phyloP scores from a whole-genome alignment of 2,113 vertebrate species.

The Poeciliopsis turrubarensis region DNA sequence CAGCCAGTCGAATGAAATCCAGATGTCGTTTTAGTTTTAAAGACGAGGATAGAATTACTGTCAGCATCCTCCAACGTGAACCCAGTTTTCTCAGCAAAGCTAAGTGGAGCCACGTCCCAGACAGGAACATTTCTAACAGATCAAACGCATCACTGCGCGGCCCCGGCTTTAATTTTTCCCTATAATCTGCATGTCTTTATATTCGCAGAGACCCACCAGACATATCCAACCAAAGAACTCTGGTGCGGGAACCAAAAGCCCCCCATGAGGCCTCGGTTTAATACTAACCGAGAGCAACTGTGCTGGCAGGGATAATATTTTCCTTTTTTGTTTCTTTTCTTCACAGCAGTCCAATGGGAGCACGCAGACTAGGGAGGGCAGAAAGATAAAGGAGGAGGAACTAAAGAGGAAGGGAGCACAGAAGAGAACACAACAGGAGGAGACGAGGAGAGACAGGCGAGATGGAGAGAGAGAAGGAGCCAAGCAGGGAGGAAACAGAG shows the following conservation, averaged over 20 bases:
- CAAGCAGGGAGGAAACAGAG: conserved; percentile 30
- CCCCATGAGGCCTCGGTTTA: conserved; percentile 59
- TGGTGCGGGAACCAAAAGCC: conserved; percentile 23
- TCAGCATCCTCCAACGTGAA: conserved; percentile 34
- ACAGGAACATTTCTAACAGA: conserved; percentile 51
- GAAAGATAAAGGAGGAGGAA: conserved; percentile 53
- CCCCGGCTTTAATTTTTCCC: conserved; percentile 54
- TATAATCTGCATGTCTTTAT: conserved; percentile 65
- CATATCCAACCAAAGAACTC: conserved; percentile 50
- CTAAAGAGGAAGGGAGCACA: conserved; percentile 36
- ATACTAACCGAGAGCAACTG: conserved; percentile 67
- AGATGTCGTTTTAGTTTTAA: conserved; percentile 21
- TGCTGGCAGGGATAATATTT: conserved; percentile 67
- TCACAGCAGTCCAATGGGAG: conserved; percentile 47
- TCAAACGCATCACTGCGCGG: conserved; percentile 38
- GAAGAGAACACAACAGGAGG: conserved; percentile 51
- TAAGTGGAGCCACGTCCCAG: conserved; percentile 40
- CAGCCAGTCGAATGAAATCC: conserved; percentile 16
- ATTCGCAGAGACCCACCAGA: conserved; percentile 50
- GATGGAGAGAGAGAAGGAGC: conserved; percentile 29
- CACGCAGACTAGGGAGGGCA: conserved; percentile 49
- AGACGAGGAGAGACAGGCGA: conserved; percentile 43
- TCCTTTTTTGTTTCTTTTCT: conserved; percentile 61
- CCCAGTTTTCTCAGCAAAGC: conserved; percentile 37
- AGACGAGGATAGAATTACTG: conserved; percentile 18